phyloP scores from a whole-genome alignment of 2,888 invertebrate species.

The Unio delphinus region DNA sequence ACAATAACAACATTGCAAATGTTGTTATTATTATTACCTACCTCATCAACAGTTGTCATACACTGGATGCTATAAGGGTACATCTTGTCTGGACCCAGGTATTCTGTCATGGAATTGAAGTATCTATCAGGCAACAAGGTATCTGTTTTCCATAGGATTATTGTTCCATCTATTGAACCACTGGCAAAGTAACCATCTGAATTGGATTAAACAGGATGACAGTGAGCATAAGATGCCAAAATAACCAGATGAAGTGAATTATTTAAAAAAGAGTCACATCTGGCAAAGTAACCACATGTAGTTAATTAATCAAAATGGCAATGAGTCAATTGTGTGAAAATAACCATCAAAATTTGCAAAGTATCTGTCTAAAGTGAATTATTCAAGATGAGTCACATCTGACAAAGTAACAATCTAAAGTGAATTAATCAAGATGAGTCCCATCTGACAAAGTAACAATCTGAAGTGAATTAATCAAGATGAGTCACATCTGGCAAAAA shows the following conservation, averaged over 20 bases:
- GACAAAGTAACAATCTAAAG: constrained; percentile 48
- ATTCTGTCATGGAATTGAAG: constrained; percentile 56
- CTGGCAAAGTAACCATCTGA: constrained; percentile 60
- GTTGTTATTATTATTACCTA: constrained; percentile 13
- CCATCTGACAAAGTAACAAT: background rate
- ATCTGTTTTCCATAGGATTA: constrained; percentile 60
- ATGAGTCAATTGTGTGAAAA: background rate
- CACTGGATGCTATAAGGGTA: constrained; percentile 65
- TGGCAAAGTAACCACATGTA: background rate
- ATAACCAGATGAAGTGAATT: background rate
- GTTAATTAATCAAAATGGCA: background rate
- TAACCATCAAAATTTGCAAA: background rate
- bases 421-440: background rate
- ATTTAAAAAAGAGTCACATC: background rate
- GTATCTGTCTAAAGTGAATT: background rate
- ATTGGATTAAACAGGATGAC: constrained; percentile 2
- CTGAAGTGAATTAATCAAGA: too few relatives aligned
- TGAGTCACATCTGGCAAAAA: background rate
- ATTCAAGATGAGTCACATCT: constrained; percentile 3
- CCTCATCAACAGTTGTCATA: constrained; percentile 58
- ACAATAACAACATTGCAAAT: too few relatives aligned
- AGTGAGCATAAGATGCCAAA: background rate
- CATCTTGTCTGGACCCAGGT: constrained; percentile 47
- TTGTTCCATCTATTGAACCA: constrained; percentile 66
- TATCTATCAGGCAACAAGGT: constrained; percentile 45